Evolutionary conservation across 2,888 invertebrate genomes (phyloP), one percentile per base, ranked within the genome.

Genomic region (Agriopis leucophaearia): DNA sequence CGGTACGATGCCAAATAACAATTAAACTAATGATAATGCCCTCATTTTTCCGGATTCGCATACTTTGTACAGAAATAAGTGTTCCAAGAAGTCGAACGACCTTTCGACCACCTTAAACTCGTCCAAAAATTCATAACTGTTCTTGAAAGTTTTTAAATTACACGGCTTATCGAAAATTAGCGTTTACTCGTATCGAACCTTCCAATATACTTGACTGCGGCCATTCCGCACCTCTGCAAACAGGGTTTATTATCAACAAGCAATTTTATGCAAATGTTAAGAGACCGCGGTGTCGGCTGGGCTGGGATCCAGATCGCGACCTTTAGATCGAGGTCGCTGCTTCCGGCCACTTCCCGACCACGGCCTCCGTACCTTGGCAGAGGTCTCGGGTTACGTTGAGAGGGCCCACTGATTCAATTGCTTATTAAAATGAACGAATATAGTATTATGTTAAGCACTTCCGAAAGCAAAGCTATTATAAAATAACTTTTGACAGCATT

Each of bases 251-350:
- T 65, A 60, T 64, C 64, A 58, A 67, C 59, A 45, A 63, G 59
- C 55, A 71, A 68, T 68, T 71, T 68, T 59, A 68, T 71, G 71
- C 68, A 65, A 68, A 71, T 63, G 59, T 52, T 50, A 54, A 63
- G 55, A 63, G 44, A 63, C 58, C 62, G 59, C 56, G 51, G 70
- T 15, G n/a, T 6, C 8, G n/a, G 54, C 50, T n/a, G 1, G 12
- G 47, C 35, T 62, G 58, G 68, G 74, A 73, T 74, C 74, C 74
- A 73, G 73, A 77, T 77, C 78, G 75, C 72, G 86, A 88, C 87
- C 89, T 88, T 88, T 88, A 67, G 73, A 87, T 80, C 73, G 76
- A 78, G 83, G 83, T 74, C 84, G 70, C 58, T 64, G 78, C 74
- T 82, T 84, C 83, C 83, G 81, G 75, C 64, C 76, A 72, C 71